These are phyloP conservation scores for Ispidina picta DNA, from an alignment of 2,797 vertebrate species.

Conservation along the genomic window DNA sequence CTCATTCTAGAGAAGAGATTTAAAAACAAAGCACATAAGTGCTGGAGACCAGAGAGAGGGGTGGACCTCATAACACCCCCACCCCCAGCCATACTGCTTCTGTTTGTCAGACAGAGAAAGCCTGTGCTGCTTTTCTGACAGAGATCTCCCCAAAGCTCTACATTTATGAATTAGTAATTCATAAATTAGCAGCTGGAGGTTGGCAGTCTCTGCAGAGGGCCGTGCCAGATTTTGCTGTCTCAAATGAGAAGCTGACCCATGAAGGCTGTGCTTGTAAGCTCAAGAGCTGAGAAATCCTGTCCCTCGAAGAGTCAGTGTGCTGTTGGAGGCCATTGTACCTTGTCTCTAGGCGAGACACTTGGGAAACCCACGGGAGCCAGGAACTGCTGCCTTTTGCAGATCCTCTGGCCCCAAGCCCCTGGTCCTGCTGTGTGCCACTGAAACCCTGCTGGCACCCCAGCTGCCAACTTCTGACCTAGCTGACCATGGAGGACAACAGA, in stretches of 20 bases:
- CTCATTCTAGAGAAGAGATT: not conserved
- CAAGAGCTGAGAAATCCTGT: constrained; percentile 14
- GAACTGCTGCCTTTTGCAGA: not conserved
- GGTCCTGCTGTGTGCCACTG: not conserved
- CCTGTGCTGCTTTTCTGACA: not conserved
- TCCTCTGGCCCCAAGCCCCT: not conserved
- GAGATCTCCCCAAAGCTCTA: not conserved
- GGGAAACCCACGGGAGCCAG: not conserved
- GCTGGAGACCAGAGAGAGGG: not conserved
- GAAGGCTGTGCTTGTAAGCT: not conserved
- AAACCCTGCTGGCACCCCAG: not conserved
- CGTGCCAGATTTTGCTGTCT: constrained; percentile 24
- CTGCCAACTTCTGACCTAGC: constrained; percentile 30
- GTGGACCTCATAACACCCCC: not conserved
- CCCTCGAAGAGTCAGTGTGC: not conserved
- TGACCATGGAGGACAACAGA: not conserved
- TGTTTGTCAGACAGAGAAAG: constrained; percentile 11
- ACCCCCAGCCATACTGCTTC: not conserved
- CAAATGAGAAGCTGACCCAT: not conserved
- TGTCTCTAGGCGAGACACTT: not conserved
- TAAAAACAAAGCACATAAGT: not conserved
- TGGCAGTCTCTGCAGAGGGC: not conserved
- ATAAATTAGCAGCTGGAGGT: constrained; percentile 47
- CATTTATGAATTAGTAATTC: constrained; percentile 52
- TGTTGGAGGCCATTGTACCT: not conserved